Base-by-base conservation (phyloP, 2,888 invertebrate species). In the Drosophila kambysellisi region DNA sequence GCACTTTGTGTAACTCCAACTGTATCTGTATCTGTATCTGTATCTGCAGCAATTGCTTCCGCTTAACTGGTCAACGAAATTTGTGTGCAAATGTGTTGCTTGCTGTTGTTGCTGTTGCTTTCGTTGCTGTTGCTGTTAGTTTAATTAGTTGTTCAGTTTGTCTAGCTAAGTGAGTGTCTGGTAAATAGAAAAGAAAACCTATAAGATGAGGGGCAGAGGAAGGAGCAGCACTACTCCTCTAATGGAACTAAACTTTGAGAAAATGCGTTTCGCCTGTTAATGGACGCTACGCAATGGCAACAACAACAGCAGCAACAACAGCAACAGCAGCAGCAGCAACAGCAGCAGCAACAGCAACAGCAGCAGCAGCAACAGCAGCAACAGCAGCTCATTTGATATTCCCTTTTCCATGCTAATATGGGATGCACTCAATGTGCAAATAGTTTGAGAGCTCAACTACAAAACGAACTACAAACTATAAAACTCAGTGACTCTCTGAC, bases 391-490 rank as follows among this genome's bases (percentile, higher is more conserved):
- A 90, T 88, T 88, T 74, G 78, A 77, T 81, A 88, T 88, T 90
- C 87, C 79, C 87, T 88, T 88, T 88, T 82, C 76, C 73, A 90
- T 88, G 87, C 78, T 90, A 90, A 88, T 90, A 90, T 82, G 77
- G 73, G 84, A 90, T 77, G 88, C 89, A 87, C 90, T 90, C 88
- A 90, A 88, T 87, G 90, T 87, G 90, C 85, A 86, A 90, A 86
- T 86, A 86, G 85, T 90, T 86, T 88, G 85, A 86, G 89, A 86
- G 89, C 83, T 54, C 51, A 72, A 70, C 76, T 70, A 70, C 69
- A n/a, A 25, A 46, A 25, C 5, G 33, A 50, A 57, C 69, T 41
- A 64, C 66, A 70, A 59, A 50, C 41, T 41, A 8, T 25, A 25
- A 25, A 25, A 3, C 32, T 48, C 11, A 8, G 8, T 29, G 46